These are phyloP conservation scores for Aulostomus chinensis DNA, from an alignment of 2,797 vertebrate species.

Conservation along the genomic window DNA sequence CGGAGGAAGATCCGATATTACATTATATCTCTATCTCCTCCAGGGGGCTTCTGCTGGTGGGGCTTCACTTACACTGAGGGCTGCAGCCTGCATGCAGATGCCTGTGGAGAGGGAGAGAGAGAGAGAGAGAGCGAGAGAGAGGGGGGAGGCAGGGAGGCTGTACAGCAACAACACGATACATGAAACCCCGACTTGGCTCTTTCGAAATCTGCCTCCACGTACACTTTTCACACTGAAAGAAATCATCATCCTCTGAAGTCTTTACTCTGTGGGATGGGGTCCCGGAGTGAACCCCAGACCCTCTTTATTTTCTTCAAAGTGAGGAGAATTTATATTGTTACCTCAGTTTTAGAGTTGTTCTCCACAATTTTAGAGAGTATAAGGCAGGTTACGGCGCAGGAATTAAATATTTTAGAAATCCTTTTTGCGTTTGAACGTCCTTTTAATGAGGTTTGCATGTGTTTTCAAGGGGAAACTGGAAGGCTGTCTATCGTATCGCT, in stretches of 20 bases:
- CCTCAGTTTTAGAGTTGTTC: no score
- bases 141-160: not conserved
- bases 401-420: no score
- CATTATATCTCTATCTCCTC: slow-evolving; percentile 44
- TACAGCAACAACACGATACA: slow-evolving; percentile 2
- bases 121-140: not conserved
- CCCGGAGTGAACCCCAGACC: not conserved
- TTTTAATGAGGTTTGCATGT: no score
- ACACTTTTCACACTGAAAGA: not conserved
- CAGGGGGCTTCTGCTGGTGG: slow-evolving; percentile 22
- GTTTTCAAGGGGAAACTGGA: no score
- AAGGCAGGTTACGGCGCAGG: no score
- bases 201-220: not conserved
- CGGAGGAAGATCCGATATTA: slow-evolving; percentile 55
- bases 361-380: no score
- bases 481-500: no score
- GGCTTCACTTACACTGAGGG: slow-evolving; percentile 12
- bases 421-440: no score
- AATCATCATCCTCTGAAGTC: not conserved
- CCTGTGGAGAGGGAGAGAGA: not conserved
- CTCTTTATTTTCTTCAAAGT: not conserved
- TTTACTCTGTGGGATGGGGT: not conserved
- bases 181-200: not conserved
- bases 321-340: no score
- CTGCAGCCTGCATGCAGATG: slow-evolving; percentile 12